Conservation (phyloP, 2,888 invertebrate genomes). For the Dermolepida albohirtum region DNA sequence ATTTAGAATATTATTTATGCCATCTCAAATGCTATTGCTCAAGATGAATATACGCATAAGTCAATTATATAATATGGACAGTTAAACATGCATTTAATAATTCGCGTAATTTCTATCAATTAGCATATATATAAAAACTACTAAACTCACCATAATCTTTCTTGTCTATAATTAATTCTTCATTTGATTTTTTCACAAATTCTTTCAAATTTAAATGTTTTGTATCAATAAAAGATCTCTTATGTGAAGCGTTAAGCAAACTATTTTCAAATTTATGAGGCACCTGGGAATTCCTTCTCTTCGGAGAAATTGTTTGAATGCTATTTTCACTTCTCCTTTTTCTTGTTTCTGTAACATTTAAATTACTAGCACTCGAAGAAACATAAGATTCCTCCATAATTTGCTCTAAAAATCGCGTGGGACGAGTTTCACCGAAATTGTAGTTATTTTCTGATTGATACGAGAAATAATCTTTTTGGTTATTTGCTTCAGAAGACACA, state of each 20-base stretch:
- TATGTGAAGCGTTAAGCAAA: not conserved
- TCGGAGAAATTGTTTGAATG: not conserved
- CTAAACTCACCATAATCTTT: too few species aligned
- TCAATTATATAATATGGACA: too few species aligned
- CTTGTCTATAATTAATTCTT: too few species aligned
- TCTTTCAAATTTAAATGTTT: slow-evolving; percentile 50
- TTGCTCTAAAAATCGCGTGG: slow-evolving; percentile 49
- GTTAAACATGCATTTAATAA: too few species aligned
- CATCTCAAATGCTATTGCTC: too few species aligned
- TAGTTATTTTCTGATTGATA: slow-evolving; percentile 1
- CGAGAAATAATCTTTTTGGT: not conserved
- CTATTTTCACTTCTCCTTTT: slow-evolving; percentile 12
- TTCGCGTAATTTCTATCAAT: too few species aligned
- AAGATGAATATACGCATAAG: too few species aligned
- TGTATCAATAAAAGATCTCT: slow-evolving; percentile 48
- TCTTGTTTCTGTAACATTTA: slow-evolving; percentile 14
- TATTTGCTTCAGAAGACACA: not conserved
- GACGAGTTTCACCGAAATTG: slow-evolving; percentile 16
- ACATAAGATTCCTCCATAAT: slow-evolving; percentile 37
- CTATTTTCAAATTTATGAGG: not conserved
- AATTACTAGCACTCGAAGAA: slow-evolving; percentile 16
- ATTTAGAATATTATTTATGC: too few species aligned
- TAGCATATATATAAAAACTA: too few species aligned
- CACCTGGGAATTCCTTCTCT: not conserved
- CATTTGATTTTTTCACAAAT: too few species aligned